phyloP scores from a whole-genome alignment of 1,140 invertebrate genomes.

The Thaumatotibia leucotreta region DNA sequence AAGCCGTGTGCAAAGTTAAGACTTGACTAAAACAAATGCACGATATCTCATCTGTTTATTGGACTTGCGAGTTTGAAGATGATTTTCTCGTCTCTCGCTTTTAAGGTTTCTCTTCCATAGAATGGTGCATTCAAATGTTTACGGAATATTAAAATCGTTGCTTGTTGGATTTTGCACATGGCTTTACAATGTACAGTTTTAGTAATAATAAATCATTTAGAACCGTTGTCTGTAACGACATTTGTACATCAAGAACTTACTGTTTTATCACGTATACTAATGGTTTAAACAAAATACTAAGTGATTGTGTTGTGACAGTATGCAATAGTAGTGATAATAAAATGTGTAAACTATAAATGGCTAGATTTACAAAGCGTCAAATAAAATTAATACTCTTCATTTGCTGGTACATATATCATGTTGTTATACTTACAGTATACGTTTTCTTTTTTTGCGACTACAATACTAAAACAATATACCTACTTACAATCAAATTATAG shows the following conservation, averaged over 20 bases:
- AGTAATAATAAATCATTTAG: not conserved
- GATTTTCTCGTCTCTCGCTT: conserved; percentile 22
- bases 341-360: not conserved
- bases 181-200: not conserved
- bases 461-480: not conserved
- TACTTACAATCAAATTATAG: not conserved
- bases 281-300: not conserved
- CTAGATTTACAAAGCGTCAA: not conserved
- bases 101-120: not conserved
- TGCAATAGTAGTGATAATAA: not conserved
- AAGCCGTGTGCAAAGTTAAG: conserved; percentile 42
- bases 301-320: conserved; percentile 5
- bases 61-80: conserved; percentile 29
- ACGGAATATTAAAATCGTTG: not conserved
- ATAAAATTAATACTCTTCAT: not conserved
- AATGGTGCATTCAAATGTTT: not conserved
- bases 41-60: conserved; percentile 40
- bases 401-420: not conserved
- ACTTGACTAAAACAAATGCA: conserved; percentile 21
- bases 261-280: not conserved
- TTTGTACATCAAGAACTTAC: not conserved
- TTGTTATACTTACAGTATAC: not conserved
- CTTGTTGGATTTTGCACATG: not conserved
- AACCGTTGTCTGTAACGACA: conserved; percentile 6
- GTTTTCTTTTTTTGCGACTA: not conserved